Percentiles rank a stretch among this genome's conserved stretches.
Evolutionary conservation across 2,113 vertebrate genomes (phyloP).

Genomic region (Typhlomys cinereus): DNA sequence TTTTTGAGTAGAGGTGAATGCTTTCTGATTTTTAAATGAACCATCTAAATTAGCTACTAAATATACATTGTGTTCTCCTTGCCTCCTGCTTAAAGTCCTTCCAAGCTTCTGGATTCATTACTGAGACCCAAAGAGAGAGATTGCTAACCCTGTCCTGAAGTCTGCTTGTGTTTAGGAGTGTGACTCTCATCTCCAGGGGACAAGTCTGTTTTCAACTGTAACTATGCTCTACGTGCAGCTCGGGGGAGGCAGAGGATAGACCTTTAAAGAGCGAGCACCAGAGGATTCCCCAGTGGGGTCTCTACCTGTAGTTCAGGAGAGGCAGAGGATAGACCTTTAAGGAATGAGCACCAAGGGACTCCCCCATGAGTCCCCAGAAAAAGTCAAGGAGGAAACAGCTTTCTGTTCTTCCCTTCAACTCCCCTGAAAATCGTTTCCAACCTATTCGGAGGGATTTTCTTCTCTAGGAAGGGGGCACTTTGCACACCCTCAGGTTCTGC

Average conservation of each 20-base stretch:
- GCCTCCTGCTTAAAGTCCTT: slow-evolving; percentile 61
- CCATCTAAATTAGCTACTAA: slow-evolving; percentile 73
- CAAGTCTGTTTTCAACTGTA: background rate
- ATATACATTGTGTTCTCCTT: slow-evolving; percentile 72
- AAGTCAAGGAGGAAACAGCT: background rate
- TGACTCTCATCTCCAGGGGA: background rate
- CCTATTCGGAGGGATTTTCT: slow-evolving; percentile 8
- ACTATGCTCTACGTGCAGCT: background rate
- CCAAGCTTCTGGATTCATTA: slow-evolving; percentile 62
- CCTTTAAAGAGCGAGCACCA: background rate
- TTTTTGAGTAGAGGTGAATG: slow-evolving; percentile 80
- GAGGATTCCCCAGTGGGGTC: background rate
- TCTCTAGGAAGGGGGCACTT: background rate
- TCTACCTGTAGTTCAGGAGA: background rate
- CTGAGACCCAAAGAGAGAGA: slow-evolving; percentile 30
- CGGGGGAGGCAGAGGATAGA: background rate
- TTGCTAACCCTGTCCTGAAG: background rate
- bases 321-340: background rate
- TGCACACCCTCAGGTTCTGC: background rate
- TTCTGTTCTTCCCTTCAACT: background rate
- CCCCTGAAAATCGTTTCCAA: background rate
- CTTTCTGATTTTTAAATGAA: slow-evolving; percentile 79
- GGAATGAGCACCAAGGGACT: background rate
- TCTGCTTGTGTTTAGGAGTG: background rate
- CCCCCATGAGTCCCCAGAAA: background rate